Evolutionary conservation across 2,888 invertebrate genomes (phyloP).

Genomic region (Rhabditoides inermis): DNA sequence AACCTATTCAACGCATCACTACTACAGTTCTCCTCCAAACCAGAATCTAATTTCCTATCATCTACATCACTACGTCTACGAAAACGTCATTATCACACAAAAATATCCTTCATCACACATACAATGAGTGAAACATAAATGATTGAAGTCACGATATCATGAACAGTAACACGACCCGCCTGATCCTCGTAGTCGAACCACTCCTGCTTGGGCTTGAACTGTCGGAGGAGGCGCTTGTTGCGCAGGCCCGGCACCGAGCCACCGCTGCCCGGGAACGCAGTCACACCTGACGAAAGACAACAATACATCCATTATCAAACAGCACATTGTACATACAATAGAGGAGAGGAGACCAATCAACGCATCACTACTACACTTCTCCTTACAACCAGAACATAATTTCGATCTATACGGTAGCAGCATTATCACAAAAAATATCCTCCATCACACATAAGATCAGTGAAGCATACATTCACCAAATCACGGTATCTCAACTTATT

Average conservation of each 20-base stretch:
- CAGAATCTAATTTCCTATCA: too few relatives aligned
- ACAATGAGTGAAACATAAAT: too few relatives aligned
- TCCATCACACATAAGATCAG: too few relatives aligned
- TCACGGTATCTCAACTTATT: too few relatives aligned
- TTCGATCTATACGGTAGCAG: not conserved
- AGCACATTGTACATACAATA: not conserved
- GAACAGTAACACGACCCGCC: too few relatives aligned
- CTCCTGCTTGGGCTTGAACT: constrained; percentile 48
- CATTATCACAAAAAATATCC: not conserved
- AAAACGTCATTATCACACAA: too few relatives aligned
- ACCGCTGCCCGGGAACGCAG: constrained; percentile 46
- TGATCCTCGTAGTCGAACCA: constrained; percentile 51
- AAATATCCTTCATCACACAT: too few relatives aligned
- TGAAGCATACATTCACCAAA: too few relatives aligned
- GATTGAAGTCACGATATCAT: too few relatives aligned
- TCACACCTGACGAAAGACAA: constrained; percentile 44
- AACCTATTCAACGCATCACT: too few relatives aligned
- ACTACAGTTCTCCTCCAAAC: too few relatives aligned
- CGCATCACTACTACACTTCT: not conserved
- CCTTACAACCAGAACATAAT: not conserved
- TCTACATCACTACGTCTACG: too few relatives aligned
- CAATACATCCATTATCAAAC: not conserved
- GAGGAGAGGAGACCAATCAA: not conserved
- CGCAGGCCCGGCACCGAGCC: constrained; percentile 42
- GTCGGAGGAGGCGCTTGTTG: constrained; percentile 41